Percentiles rank a stretch among this genome's conserved stretches.
phyloP scores from a whole-genome alignment of 37 sponge, comb jelly and placozoan genomes.

The Lycopodina hypogea region DNA sequence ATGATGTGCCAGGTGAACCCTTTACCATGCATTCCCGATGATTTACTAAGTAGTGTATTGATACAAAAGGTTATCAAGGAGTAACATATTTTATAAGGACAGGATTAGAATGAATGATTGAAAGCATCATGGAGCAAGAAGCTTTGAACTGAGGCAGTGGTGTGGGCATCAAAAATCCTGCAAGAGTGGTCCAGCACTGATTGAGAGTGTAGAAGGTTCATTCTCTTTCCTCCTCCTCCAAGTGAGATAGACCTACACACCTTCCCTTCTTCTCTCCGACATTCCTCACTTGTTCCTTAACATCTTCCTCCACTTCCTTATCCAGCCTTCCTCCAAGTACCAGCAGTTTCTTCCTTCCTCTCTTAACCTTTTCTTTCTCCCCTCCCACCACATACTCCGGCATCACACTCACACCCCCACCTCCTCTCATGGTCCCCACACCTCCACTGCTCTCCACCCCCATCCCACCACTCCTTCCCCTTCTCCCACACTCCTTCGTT shows the following conservation, averaged over 20 bases:
- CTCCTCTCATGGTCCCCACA: constrained; percentile 10
- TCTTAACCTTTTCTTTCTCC: background rate
- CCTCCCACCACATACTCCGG: background rate
- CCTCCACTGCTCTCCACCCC: background rate
- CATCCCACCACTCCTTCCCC: background rate
- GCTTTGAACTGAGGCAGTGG: no score
- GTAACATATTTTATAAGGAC: no score
- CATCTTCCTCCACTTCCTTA: background rate
- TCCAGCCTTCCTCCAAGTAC: background rate
- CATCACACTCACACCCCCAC: background rate
- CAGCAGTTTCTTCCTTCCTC: background rate
- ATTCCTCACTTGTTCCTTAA: background rate
- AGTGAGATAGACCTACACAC: background rate
- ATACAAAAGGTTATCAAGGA: no score
- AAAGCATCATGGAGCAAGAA: no score
- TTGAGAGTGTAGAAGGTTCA: no score
- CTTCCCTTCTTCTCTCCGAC: background rate
- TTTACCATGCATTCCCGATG: no score
- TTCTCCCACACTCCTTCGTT: background rate
- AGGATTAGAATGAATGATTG: no score
- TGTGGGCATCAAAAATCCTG: no score
- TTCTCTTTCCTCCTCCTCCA: background rate
- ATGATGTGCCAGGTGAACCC: no score
- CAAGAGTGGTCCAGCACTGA: no score
- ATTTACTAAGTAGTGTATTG: no score